These are phyloP conservation scores for Setophaga petechia DNA, from an alignment of 2,113 vertebrate species.

Conservation along the genomic window DNA sequence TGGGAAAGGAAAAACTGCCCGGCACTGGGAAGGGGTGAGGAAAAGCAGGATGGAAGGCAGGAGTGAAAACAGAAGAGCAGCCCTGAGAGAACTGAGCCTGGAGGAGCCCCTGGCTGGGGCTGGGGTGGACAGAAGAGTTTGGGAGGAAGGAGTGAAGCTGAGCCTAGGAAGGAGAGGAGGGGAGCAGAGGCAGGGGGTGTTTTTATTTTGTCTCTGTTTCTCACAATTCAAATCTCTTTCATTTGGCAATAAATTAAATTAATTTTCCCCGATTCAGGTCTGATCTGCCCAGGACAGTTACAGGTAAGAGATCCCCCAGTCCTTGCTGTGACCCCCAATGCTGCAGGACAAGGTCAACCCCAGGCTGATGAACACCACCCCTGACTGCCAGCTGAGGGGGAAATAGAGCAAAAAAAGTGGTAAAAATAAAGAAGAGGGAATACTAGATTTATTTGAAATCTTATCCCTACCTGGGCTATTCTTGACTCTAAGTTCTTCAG, in stretches of 20 bases:
- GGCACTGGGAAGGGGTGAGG: fast-evolving
- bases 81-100: fast-evolving
- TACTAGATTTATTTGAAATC: neutral
- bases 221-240: neutral
- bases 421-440: neutral
- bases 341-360: neutral
- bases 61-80: neutral
- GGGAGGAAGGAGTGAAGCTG: neutral
- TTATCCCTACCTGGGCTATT: neutral
- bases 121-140: neutral
- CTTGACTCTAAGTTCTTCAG: neutral
- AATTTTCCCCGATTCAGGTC: neutral
- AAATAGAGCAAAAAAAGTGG: neutral
- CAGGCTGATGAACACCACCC: neutral
- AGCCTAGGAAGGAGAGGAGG: neutral
- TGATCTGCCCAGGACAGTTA: neutral
- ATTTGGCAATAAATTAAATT: neutral
- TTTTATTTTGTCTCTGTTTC: neutral
- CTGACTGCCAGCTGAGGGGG: neutral
- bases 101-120: neutral
- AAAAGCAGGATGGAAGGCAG: neutral
- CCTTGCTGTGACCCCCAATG: neutral
- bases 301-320: neutral
- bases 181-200: neutral
- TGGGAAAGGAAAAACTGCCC: neutral